phyloP scores from a whole-genome alignment of 2,888 invertebrate genomes.

The Fabriciana adippe region DNA sequence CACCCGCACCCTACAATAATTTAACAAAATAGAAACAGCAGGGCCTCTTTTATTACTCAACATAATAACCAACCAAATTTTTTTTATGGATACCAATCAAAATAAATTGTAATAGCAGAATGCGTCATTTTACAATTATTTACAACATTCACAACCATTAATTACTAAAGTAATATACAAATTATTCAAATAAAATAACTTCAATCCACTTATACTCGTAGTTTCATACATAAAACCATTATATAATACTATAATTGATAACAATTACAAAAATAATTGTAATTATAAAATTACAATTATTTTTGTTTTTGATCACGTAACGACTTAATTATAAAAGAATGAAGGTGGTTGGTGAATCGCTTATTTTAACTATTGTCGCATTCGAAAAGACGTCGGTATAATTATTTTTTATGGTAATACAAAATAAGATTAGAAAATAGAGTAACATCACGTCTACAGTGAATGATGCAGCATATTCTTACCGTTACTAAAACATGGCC shows the following conservation, averaged over 20 bases:
- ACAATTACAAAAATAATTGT: too few relatives aligned
- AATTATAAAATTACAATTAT: too few relatives aligned
- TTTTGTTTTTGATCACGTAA: conserved; percentile 3
- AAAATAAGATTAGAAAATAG: too few relatives aligned
- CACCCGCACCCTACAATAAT: conserved; percentile 54
- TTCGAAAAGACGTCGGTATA: background rate
- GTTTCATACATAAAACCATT: background rate
- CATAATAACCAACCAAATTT: conserved; percentile 38
- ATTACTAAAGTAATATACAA: conserved; percentile 1
- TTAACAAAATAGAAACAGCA: conserved; percentile 54
- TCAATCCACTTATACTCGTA: background rate
- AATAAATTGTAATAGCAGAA: conserved; percentile 27
- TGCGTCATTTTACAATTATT: conserved; percentile 19
- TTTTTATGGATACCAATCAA: conserved; percentile 37
- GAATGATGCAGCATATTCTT: too few relatives aligned
- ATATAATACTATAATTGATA: conserved; percentile 4
- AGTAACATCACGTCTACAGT: too few relatives aligned
- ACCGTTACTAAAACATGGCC: too few relatives aligned
- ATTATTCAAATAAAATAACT: conserved; percentile 1
- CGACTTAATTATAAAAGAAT: conserved; percentile 7
- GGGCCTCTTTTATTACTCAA: conserved; percentile 51
- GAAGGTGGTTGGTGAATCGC: background rate
- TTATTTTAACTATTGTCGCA: background rate
- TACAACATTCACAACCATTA: conserved; percentile 1
- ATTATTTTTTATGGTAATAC: too few relatives aligned